Evolutionary conservation across 2,888 invertebrate species (phyloP), one percentile per base, ranked within the genome.

Genomic region (Parapristionchus giblindavisi): DNA sequence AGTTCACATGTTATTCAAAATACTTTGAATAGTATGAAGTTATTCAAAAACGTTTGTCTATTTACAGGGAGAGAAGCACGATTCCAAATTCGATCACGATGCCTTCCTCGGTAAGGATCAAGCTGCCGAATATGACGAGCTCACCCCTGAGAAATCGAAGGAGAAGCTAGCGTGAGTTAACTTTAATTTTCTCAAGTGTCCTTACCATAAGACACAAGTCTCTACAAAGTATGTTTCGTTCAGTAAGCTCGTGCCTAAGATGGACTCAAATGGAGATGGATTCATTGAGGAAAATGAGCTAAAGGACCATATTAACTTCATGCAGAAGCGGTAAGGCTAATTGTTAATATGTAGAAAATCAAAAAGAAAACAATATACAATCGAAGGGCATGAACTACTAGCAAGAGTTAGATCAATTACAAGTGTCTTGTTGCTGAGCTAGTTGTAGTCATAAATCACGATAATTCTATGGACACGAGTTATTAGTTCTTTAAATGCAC

Each of bases 301-400:
- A 34, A 94, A 94, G 89, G 93, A 94, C 83, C 98, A 98, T 97
- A 97, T 99, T 86, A 92, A 93, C 80, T 95, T 93, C 89, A 96
- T 97, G 0, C 96, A 97, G 89, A 93, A 83, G 79, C 77, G 79
- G 68, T 68, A 17, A 40, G 36, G 4, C 3, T 34, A 92, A 84
- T 91, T 34, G 21, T 51, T 17, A n/a, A n/a, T n/a, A n/a, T n/a
- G n/a, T n/a, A n/a, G n/a, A n/a, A n/a, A n/a, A n/a, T n/a, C n/a
- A n/a, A n/a, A n/a, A n/a, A n/a, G n/a, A n/a, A n/a, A n/a, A n/a
- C n/a, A n/a, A n/a, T n/a, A n/a, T n/a, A n/a, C n/a, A n/a, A n/a
- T n/a, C n/a, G n/a, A n/a, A n/a, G n/a, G n/a, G n/a, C n/a, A n/a
- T n/a, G n/a, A n/a, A n/a, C n/a, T n/a, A n/a, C n/a, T n/a, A n/a